Evolutionary conservation across 2,888 invertebrate species (phyloP).

Genomic region (Colostygia pectinataria): DNA sequence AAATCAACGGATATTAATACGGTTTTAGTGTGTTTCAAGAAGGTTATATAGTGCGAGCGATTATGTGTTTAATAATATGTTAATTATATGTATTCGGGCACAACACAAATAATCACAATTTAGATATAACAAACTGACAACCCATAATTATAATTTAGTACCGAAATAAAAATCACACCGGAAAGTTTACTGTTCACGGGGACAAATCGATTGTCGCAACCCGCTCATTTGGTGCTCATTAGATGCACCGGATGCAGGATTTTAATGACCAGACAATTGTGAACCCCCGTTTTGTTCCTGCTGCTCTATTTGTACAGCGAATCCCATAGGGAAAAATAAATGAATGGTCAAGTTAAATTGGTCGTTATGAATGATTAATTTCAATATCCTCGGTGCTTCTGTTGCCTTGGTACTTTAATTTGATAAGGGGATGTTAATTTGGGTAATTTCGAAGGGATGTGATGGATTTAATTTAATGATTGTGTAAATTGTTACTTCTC

Average conservation of each 20-base stretch:
- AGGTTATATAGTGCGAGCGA: too few species aligned
- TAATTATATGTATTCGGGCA: too few species aligned
- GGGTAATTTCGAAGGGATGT: constrained; percentile 51
- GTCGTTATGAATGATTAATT: constrained; percentile 55
- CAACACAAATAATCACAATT: too few species aligned
- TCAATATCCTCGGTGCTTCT: constrained; percentile 51
- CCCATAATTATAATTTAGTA: constrained; percentile 17
- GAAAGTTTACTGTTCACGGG: constrained; percentile 67
- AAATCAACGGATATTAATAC: too few species aligned
- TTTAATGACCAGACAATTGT: constrained; percentile 63
- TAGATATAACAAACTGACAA: constrained; percentile 13
- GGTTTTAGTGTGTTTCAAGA: too few species aligned
- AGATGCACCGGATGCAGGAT: constrained; percentile 74
- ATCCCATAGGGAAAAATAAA: constrained; percentile 20
- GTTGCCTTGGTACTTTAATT: constrained; percentile 46
- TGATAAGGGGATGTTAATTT: constrained; percentile 53
- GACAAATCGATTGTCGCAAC: constrained; percentile 76
- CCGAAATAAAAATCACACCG: constrained; percentile 51
- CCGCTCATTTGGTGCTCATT: constrained; percentile 80
- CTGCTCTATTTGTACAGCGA: constrained; percentile 4
- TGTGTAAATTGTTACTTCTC: constrained; percentile 15
- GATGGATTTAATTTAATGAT: constrained; percentile 39
- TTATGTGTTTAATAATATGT: too few species aligned
- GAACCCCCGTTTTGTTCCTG: constrained; percentile 52
- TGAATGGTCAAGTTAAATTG: constrained; percentile 40